Percentiles rank a stretch among this genome's conserved stretches.
phyloP scores from a whole-genome alignment of 2,888 invertebrate species.

The Pseudanteris insignis region DNA sequence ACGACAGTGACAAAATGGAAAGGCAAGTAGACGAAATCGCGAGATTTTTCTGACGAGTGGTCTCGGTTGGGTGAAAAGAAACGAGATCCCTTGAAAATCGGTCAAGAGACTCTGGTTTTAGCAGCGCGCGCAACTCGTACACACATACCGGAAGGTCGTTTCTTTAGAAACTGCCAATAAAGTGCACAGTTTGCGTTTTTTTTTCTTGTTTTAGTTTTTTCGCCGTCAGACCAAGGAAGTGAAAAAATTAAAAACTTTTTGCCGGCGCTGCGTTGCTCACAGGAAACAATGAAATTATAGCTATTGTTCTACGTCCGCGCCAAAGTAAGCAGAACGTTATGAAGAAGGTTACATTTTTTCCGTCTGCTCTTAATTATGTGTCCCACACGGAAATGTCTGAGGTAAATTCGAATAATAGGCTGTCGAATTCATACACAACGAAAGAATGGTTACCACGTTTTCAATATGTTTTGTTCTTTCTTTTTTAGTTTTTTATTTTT shows the following conservation, averaged over 20 bases:
- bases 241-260: slow-evolving; percentile 14
- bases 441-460: too few species aligned
- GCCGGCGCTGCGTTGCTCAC: slow-evolving; percentile 10
- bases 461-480: too few species aligned
- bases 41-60: slow-evolving; percentile 17
- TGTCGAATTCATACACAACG: too few species aligned
- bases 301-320: slow-evolving; percentile 15
- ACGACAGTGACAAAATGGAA: slow-evolving; percentile 13
- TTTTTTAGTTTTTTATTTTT: too few species aligned
- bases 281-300: slow-evolving; percentile 28
- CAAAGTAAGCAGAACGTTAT: too few species aligned
- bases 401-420: too few species aligned
- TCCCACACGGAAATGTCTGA: too few species aligned
- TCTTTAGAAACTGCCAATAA: slow-evolving; percentile 39
- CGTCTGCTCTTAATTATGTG: too few species aligned
- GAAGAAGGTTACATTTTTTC: too few species aligned
- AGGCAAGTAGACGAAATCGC: slow-evolving; percentile 13
- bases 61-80: slow-evolving; percentile 33
- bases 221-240: background rate
- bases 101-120: slow-evolving; percentile 43
- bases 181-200: slow-evolving; percentile 30
- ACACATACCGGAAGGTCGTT: slow-evolving; percentile 40
- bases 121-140: slow-evolving; percentile 34
- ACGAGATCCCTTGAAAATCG: slow-evolving; percentile 41
- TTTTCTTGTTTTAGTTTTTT: slow-evolving; percentile 3